Conservation (phyloP, 2,113 vertebrate genomes). For the Syngnathus floridae region DNA sequence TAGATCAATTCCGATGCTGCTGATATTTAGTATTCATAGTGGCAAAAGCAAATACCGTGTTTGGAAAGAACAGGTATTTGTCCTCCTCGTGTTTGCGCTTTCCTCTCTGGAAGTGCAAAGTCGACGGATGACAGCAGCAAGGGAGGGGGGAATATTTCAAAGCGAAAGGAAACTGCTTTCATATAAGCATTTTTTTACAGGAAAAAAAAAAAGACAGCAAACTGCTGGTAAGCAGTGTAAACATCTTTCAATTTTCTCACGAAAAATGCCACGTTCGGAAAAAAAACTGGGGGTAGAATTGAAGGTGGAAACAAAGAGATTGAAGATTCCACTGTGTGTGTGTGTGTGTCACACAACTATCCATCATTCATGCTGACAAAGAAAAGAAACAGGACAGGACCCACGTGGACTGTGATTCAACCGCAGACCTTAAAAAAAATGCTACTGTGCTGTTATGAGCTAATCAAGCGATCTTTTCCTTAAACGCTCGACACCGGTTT, state of each 20-base stretch:
- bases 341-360: slow-evolving; percentile 36
- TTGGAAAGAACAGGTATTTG: slow-evolving; percentile 1
- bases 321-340: slow-evolving; percentile 45
- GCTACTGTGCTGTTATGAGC: slow-evolving; percentile 2
- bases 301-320: slow-evolving; percentile 59
- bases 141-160: slow-evolving; percentile 27
- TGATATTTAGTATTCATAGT: background rate
- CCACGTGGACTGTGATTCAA: slow-evolving; percentile 9
- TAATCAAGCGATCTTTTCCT: slow-evolving; percentile 9
- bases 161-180: slow-evolving; percentile 35
- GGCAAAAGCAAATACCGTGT: background rate
- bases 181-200: slow-evolving; percentile 20
- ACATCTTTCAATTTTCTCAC: slow-evolving; percentile 42
- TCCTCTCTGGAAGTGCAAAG: slow-evolving; percentile 2
- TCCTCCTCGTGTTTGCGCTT: background rate
- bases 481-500: slow-evolving; percentile 5
- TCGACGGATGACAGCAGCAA: slow-evolving; percentile 17
- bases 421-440: background rate
- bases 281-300: slow-evolving; percentile 50
- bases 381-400: slow-evolving; percentile 27
- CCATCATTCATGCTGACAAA: slow-evolving; percentile 60
- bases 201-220: slow-evolving; percentile 12
- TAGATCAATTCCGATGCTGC: background rate
- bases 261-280: slow-evolving; percentile 55
- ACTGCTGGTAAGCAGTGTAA: slow-evolving; percentile 13